phyloP scores from a whole-genome alignment of 2,797 vertebrate species.

The Huso huso region DNA sequence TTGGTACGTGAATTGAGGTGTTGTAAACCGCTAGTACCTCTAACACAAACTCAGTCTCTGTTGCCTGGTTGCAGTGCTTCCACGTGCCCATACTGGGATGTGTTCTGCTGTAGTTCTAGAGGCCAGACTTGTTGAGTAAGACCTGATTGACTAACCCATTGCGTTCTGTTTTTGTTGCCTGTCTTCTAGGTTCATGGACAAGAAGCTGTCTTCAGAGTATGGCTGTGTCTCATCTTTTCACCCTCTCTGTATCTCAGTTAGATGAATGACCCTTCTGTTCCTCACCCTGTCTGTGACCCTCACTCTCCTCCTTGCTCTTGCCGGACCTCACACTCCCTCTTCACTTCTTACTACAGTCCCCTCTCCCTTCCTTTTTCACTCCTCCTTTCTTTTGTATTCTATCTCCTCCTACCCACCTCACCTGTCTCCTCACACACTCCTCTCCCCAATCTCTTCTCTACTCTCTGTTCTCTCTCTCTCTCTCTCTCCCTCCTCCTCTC shows the following conservation, averaged over 20 bases:
- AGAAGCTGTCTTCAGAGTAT: slow-evolving; percentile 88
- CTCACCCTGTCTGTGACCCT: not conserved
- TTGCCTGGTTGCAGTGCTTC: not conserved
- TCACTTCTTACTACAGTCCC: slow-evolving; percentile 75
- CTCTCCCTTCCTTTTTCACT: too few species aligned
- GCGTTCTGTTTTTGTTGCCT: not conserved
- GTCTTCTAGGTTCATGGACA: slow-evolving; percentile 86
- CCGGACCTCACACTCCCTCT: slow-evolving; percentile 84
- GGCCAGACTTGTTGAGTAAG: too few species aligned
- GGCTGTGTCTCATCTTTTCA: not conserved
- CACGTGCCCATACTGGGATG: too few species aligned
- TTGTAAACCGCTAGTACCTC: too few species aligned
- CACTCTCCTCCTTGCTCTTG: not conserved
- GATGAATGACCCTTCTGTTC: not conserved
- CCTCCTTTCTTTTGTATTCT: not conserved
- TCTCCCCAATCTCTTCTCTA: too few species aligned
- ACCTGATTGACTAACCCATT: not conserved
- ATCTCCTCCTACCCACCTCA: too few species aligned
- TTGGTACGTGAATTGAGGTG: too few species aligned
- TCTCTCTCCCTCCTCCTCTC: not conserved
- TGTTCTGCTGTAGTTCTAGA: too few species aligned
- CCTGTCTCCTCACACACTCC: slow-evolving; percentile 6
- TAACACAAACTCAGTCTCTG: too few species aligned
- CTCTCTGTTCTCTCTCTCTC: slow-evolving; percentile 9
- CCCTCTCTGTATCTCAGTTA: not conserved